phyloP scores from a whole-genome alignment of 30 jellyfish, hydroid and myxozoan species.

The Euphysa ruthae region DNA sequence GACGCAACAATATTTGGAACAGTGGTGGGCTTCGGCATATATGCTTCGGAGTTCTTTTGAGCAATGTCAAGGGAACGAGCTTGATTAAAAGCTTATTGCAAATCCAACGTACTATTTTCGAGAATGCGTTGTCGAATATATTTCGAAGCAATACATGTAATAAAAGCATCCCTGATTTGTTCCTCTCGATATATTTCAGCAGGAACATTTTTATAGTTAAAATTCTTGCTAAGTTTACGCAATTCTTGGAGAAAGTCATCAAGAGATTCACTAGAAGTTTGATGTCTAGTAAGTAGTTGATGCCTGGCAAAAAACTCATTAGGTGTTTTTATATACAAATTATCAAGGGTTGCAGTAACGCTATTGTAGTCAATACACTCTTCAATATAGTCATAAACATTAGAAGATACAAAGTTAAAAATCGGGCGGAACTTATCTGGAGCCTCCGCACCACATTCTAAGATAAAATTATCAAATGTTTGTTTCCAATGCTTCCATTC shows the following conservation, averaged over 20 bases:
- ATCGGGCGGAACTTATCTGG: background rate
- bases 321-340: slow-evolving; percentile 7
- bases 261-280: slow-evolving; percentile 4
- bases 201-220: slow-evolving; percentile 12
- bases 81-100: slow-evolving; percentile 22
- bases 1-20: slow-evolving; percentile 1
- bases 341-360: slow-evolving; percentile 5
- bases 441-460: background rate
- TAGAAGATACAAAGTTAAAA: background rate
- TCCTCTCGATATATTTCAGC: slow-evolving; percentile 40
- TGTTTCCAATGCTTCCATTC: slow-evolving; percentile 19
- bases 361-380: background rate
- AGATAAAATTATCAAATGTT: slow-evolving; percentile 17
- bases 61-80: slow-evolving; percentile 46
- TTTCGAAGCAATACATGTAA: background rate
- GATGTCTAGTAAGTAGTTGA: slow-evolving; percentile 9
- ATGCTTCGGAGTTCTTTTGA: slow-evolving; percentile 25
- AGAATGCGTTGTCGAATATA: slow-evolving; percentile 45
- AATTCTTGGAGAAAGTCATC: slow-evolving; percentile 24
- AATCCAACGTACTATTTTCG: slow-evolving; percentile 22
- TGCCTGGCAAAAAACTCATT: slow-evolving; percentile 25
- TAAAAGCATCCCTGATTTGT: slow-evolving; percentile 37
- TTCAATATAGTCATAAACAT: background rate
- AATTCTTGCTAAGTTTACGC: slow-evolving; percentile 5
- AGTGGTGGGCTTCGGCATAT: background rate